Percentiles rank a stretch among this genome's conserved stretches.
Evolutionary conservation across 2,113 vertebrate species (phyloP).

Genomic region (Aspidoscelis tigris): DNA sequence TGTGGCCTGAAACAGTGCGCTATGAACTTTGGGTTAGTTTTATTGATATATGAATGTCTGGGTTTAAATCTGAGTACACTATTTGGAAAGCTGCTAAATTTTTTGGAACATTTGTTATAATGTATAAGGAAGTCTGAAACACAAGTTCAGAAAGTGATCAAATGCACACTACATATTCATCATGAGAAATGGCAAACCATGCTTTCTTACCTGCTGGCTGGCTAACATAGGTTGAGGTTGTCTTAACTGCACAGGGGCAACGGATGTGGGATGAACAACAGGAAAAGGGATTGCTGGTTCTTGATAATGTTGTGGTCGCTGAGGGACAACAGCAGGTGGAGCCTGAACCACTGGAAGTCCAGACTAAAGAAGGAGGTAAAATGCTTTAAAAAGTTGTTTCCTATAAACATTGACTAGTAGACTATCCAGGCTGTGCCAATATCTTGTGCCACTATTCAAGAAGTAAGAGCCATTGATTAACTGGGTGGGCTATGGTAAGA

Average conservation of each 20-base stretch:
- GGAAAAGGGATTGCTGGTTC: constrained; percentile 72
- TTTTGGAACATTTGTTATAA: neutral
- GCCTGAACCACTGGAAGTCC: constrained; percentile 40
- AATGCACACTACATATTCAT: neutral
- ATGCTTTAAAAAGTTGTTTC: neutral
- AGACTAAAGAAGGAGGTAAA: constrained; percentile 63
- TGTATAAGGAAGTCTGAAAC: neutral
- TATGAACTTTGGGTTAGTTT: too few relatives aligned
- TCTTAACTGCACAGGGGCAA: constrained; percentile 61
- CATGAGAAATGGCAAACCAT: neutral
- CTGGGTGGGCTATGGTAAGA: neutral
- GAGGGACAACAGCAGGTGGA: constrained; percentile 30
- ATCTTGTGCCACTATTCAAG: neutral
- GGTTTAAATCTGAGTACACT: neutral
- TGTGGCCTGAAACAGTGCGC: neutral
- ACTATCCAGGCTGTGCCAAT: neutral
- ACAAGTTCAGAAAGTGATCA: neutral
- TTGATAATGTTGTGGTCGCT: constrained; percentile 73
- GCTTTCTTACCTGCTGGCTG: constrained; percentile 80
- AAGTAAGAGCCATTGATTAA: neutral
- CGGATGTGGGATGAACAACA: constrained; percentile 62
- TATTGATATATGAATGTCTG: neutral
- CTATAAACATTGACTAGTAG: neutral
- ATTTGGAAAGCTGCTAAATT: neutral
- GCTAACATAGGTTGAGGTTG: constrained; percentile 65